Base-by-base conservation (phyloP, 2,797 vertebrate species). In the Cebuella pygmaea region DNA sequence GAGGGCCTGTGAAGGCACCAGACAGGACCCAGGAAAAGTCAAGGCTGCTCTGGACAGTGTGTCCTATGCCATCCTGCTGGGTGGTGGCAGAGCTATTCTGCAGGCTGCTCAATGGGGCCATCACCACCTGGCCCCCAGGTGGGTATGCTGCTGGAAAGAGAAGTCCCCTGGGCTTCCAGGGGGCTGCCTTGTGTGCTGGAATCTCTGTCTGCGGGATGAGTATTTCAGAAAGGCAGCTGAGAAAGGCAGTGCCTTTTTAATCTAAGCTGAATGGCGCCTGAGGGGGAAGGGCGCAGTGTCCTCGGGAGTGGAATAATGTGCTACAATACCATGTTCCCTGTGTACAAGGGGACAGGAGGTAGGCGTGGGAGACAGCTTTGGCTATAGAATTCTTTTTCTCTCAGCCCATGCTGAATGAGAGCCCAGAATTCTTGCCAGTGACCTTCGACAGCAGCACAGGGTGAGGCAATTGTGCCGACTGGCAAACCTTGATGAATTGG, bases 221-320 rank as follows among this genome's bases (percentile, higher is more conserved):
- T 82, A 88, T 75, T 94, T 95, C 90, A 90, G 88, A 94, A 90
- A 93, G 87, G 95, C 95, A 97, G 91, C 95, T 95, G 96, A 89
- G 70, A 91, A 95, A 95, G 93, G 83, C 97, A 92, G 92, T 88
- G 93, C 92, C 94, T 97, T 98, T 94, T 97, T 75, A 70, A 94
- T 97, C 80, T 85, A 74, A 59, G 61, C 93, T 93, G 94, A 97
- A 94, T 94, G 82, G 94, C 92, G 92, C 84, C 67, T 0, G 57
- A 78, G 96, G 48, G 87, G 92, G 94, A 20, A 93, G 96, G 94
- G 95, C 64, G 9, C 0, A 0, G 59, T 7, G 27, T 91, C 83
- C 88, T 86, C 12, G 0, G 74, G 67, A 90, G 80, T 80, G 64
- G 95, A 95, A 92, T 93, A 87, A 95, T 81, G 84, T 64, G 36